phyloP scores from a whole-genome alignment of 2,113 vertebrate species.

The Erpornis zantholeuca region DNA sequence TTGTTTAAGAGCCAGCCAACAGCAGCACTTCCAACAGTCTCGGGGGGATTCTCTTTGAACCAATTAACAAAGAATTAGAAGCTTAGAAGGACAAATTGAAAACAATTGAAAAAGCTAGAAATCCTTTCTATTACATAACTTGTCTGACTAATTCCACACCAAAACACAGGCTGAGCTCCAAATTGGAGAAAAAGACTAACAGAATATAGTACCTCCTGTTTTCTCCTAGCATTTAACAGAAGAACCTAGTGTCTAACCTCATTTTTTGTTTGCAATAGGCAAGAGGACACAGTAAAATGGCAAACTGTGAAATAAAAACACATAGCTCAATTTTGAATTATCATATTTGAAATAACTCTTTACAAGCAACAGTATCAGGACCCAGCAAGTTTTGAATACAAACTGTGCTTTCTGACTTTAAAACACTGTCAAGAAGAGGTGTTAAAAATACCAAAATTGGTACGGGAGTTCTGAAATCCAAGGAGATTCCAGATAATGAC shows the following conservation, averaged over 20 bases:
- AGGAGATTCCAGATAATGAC: not conserved
- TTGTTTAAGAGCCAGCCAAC: not conserved
- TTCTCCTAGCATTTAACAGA: not conserved
- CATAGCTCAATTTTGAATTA: not conserved
- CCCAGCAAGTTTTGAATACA: not conserved
- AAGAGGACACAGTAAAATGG: not conserved
- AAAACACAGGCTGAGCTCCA: conserved; percentile 3
- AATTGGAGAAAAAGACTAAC: not conserved
- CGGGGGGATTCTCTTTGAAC: not conserved
- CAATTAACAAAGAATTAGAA: not conserved
- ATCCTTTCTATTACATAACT: not conserved
- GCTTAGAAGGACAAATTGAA: not conserved
- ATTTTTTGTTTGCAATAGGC: not conserved
- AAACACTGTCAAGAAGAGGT: not conserved
- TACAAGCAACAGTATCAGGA: not conserved
- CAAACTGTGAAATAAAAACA: not conserved
- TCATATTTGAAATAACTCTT: not conserved
- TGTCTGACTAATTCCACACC: not conserved
- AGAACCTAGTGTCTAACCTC: not conserved
- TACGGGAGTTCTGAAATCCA: not conserved
- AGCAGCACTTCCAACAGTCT: not conserved
- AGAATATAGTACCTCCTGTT: not conserved
- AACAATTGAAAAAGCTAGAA: not conserved
- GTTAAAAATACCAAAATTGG: not conserved
- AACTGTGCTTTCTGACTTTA: not conserved